Evolutionary conservation across 2,888 invertebrate genomes (phyloP), one percentile per base, ranked within the genome.

Genomic region (Sphaerophoria taeniata): DNA sequence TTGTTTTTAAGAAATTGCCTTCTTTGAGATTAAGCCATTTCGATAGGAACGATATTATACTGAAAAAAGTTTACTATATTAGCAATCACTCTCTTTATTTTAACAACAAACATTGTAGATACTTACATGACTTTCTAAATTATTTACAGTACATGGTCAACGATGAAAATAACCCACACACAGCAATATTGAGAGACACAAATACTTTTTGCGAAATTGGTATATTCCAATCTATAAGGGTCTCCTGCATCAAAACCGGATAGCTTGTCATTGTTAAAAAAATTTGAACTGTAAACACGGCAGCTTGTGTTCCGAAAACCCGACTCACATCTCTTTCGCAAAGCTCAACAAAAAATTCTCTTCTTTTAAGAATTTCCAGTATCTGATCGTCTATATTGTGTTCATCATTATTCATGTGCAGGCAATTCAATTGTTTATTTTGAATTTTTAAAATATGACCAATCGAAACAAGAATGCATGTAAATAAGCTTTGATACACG

Each of bases 81-180:
- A 2, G 24, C 24, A 24, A 24, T 2, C 24, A 24, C 24, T 24
- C 24, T 24, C 24, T 24, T n/a, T 2, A 24, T 24, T 24, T 24
- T 24, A 24, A 24, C 24, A 7, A 5, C 16, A 16, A 3, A 16
- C 16, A 3, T 49, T 16, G 2, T 49, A 16, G 14, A 0, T 53
- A 56, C 56, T 56, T 56, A 56, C 56, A 34, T 56, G 14, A 56
- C 12, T 14, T 7, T 56, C 56, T 4, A 56, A 6, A 4, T 56
- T 4, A 14, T 56, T 56, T 6, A 14, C 36, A 14, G 7, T 56
- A 56, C 14, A 9, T 33, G 3, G 1, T 14, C 14, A 56, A 7
- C 3, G 36, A 7, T 7, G 3, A 6, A 14, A 9, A 6, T 12
- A 56, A 14, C 2, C 6, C n/a, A 36, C 56, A 56, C 6, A 56